These are phyloP conservation scores for Catocala nupta DNA, from an alignment of 2,888 invertebrate species.

Conservation along the genomic window DNA sequence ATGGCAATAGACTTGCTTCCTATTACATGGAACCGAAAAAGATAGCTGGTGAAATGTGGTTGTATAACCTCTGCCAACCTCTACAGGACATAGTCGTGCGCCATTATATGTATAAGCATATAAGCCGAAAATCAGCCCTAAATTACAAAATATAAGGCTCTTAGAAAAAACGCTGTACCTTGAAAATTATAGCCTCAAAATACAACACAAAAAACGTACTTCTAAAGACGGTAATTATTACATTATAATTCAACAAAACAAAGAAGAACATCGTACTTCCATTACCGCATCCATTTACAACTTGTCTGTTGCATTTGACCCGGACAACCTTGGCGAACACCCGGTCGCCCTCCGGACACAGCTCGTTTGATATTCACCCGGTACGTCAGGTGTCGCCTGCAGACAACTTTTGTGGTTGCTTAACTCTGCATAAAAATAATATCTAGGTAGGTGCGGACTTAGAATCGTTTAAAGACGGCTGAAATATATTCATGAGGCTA, in stretches of 20 bases:
- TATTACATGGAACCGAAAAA: too few species aligned
- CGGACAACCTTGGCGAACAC: background rate
- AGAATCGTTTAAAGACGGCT: background rate
- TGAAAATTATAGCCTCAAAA: too few species aligned
- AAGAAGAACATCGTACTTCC: background rate
- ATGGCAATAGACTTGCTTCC: too few species aligned
- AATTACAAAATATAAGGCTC: too few species aligned
- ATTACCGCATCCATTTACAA: constrained; percentile 10
- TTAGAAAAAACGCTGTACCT: too few species aligned
- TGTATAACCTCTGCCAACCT: too few species aligned
- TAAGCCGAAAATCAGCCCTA: too few species aligned
- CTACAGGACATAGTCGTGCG: too few species aligned
- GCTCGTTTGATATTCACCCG: constrained; percentile 49
- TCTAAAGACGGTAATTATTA: too few species aligned
- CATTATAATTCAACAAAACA: background rate
- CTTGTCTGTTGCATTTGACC: constrained; percentile 5
- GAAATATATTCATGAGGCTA: background rate
- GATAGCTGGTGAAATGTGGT: too few species aligned
- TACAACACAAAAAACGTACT: too few species aligned
- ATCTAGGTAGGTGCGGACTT: constrained; percentile 9
- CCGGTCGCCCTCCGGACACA: constrained; percentile 11
- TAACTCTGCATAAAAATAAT: constrained; percentile 32
- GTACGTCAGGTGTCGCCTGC: constrained; percentile 39
- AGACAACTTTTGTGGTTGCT: constrained; percentile 30
- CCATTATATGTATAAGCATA: too few species aligned